Evolutionary conservation across 2,888 invertebrate genomes (phyloP).

Genomic region (Epistrophe grossulariae): DNA sequence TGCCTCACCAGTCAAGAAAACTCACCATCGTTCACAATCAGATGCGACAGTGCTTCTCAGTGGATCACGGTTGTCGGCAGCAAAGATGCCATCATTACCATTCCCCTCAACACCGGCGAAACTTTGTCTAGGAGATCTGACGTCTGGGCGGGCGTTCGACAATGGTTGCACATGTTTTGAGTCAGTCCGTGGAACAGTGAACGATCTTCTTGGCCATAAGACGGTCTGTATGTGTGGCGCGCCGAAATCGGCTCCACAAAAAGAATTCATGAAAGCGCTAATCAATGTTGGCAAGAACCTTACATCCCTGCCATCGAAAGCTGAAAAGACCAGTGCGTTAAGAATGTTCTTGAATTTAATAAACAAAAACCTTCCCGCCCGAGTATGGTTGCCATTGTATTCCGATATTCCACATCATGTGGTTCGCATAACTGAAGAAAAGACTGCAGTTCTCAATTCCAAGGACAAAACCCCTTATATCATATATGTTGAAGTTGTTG

Average conservation of each 20-base stretch:
- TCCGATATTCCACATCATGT: constrained; percentile 94
- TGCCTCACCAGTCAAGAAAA: constrained; percentile 87
- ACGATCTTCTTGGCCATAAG: constrained; percentile 90
- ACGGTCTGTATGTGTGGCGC: constrained; percentile 92
- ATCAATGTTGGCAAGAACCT: constrained; percentile 94
- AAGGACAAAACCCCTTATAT: constrained; percentile 96
- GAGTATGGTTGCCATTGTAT: constrained; percentile 98
- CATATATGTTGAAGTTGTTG: constrained; percentile 98
- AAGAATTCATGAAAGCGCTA: constrained; percentile 94
- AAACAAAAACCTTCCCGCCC: constrained; percentile 98
- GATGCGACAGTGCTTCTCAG: constrained; percentile 89
- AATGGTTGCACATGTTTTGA: constrained; percentile 97
- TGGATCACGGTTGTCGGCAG: constrained; percentile 78
- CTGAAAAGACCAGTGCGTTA: constrained; percentile 95
- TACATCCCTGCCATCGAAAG: constrained; percentile 92
- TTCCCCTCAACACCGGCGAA: constrained; percentile 85
- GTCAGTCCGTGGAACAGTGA: constrained; percentile 90
- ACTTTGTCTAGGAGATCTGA: constrained; percentile 93
- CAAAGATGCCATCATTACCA: constrained; percentile 69
- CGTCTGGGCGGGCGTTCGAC: constrained; percentile 97
- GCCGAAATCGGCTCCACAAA: constrained; percentile 91
- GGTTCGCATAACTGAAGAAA: constrained; percentile 97
- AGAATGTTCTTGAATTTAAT: constrained; percentile 96
- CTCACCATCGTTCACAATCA: constrained; percentile 92
- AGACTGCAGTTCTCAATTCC: constrained; percentile 98